Evolutionary conservation across 2,797 vertebrate genomes (phyloP), one percentile per base, ranked within the genome.

Genomic region (Onychomys arenicola): DNA sequence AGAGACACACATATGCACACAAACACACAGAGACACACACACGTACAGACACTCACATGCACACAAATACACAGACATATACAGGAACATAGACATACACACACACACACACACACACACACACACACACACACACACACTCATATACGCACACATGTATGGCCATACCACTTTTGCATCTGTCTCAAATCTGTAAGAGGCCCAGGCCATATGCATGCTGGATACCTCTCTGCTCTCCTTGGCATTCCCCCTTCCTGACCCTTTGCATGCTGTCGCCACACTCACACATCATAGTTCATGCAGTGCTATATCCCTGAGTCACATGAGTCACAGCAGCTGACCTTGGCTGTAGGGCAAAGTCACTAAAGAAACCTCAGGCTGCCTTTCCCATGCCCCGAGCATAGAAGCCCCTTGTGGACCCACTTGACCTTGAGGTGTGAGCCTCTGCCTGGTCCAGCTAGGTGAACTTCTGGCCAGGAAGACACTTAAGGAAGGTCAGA

Each of bases 401-500:
- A 5, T 40, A 57, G 63, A 65, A 67, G 37, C 81, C 29, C 11
- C 6, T n/a, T 5, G 52, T 27, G 14, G 25, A 89, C 61, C 55
- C 84, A 34, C 29, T 40, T 92, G 57, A 40, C 49, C 43, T 91
- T 75, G 81, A 40, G 17, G 23, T 94, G 23, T 67, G 85, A 34
- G 83, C 49, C 55, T 86, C 84, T 73, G 84, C 43, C 21, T 25
- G 0, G 63, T 43, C 37, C 37, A 32, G 2, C 34, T 43, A 59
- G 27, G 32, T 71, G 52, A 78, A 63, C 52, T 63, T 46, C 49
- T 40, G n/a, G 40, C 46, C 57, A 93, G 89, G 46, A 78, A 96
- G 69, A n/a, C 19, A n/a, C 5, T 27, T 6, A 25, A 92, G 43
- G n/a, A 88, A 46, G 43, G 27, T 67, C 46, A 23, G 21, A 55